Evolutionary conservation across 2,113 vertebrate genomes (phyloP).

Genomic region (Australoheros scitulus): DNA sequence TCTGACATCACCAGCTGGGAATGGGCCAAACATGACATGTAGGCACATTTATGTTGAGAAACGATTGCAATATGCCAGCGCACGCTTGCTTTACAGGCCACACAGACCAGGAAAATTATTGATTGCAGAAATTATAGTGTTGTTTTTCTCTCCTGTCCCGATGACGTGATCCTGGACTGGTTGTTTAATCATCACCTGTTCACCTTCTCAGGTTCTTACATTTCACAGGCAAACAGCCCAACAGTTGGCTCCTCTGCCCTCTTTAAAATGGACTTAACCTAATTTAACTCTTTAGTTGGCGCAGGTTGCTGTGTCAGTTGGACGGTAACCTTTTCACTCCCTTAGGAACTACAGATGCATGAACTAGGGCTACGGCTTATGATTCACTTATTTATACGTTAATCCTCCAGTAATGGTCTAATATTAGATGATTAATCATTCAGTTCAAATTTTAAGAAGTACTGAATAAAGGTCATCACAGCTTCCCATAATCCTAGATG

Average conservation of each 20-base stretch:
- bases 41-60: background rate
- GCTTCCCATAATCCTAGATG: background rate
- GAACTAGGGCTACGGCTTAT: background rate
- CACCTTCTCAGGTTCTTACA: conserved; percentile 2
- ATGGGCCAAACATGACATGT: conserved; percentile 31
- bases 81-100: conserved; percentile 7
- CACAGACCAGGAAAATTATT: background rate
- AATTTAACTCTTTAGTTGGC: background rate
- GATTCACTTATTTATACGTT: background rate
- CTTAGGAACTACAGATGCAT: background rate
- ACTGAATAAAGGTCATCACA: background rate
- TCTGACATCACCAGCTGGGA: conserved; percentile 56
- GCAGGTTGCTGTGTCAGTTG: background rate
- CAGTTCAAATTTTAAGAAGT: background rate
- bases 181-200: background rate
- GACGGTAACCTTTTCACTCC: background rate
- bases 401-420: background rate
- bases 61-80: background rate
- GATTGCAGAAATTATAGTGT: background rate
- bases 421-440: background rate
- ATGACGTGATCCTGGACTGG: background rate
- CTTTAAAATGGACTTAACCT: background rate
- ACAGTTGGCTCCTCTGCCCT: background rate
- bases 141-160: background rate
- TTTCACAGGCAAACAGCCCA: background rate